Evolutionary conservation across 35 echinoderm and acorn worm genomes (phyloP).

Genomic region (Holothuria glaberrima): DNA sequence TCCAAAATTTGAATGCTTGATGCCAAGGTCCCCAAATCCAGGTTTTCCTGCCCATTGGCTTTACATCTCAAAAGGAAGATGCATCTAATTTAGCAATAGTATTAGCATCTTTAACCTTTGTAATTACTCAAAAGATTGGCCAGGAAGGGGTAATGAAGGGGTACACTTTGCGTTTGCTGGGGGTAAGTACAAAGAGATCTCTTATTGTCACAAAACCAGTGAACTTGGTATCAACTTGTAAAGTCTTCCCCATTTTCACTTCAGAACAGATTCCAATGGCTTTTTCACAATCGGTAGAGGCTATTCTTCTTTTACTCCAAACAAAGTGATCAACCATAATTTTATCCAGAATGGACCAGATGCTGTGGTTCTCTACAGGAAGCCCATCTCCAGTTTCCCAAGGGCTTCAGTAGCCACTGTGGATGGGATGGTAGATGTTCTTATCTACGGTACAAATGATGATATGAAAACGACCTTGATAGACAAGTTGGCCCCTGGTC

Average conservation of each 20-base stretch:
- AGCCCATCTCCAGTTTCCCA: slow-evolving; percentile 55
- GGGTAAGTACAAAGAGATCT: neutral
- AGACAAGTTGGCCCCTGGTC: slow-evolving; percentile 69
- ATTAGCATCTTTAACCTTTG: too few species aligned
- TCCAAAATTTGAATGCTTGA: too few species aligned
- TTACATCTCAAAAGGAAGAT: too few species aligned
- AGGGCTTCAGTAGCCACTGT: slow-evolving; percentile 64
- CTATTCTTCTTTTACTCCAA: slow-evolving; percentile 44
- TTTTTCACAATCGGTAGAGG: slow-evolving; percentile 78
- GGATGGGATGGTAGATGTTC: slow-evolving; percentile 59
- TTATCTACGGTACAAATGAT: slow-evolving; percentile 65
- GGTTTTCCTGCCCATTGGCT: too few species aligned
- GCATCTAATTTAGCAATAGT: too few species aligned
- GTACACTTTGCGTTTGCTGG: too few species aligned
- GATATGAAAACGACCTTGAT: slow-evolving; percentile 59
- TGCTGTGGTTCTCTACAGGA: slow-evolving; percentile 77
- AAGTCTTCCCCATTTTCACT: neutral
- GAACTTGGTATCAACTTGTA: neutral
- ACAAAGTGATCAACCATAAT: slow-evolving; percentile 65
- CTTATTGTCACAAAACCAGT: neutral
- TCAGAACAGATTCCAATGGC: slow-evolving; percentile 83
- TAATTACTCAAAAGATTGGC: too few species aligned
- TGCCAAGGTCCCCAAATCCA: too few species aligned
- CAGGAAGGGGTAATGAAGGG: too few species aligned
- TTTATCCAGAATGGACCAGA: slow-evolving; percentile 87